Evolutionary conservation across 2,113 vertebrate genomes (phyloP).

Genomic region (Percopsis transmontana): DNA sequence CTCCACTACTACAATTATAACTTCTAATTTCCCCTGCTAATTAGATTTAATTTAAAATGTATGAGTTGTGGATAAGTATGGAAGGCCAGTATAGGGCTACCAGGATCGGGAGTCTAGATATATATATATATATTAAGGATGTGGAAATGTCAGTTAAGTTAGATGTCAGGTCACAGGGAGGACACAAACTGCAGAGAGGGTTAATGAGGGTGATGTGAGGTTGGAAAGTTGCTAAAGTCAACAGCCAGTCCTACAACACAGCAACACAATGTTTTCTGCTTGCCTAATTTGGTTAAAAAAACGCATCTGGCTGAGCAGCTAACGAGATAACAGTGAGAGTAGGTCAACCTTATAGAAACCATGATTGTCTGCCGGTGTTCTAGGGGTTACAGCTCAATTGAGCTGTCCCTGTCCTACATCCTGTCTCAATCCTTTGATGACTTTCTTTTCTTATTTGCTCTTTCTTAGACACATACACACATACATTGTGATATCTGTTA

Average conservation of each 20-base stretch:
- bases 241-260: no score
- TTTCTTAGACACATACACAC: conserved; percentile 4
- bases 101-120: no score
- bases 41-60: no score
- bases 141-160: background rate
- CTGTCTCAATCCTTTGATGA: background rate
- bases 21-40: no score
- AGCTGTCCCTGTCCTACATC: background rate
- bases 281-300: background rate
- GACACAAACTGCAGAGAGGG: background rate
- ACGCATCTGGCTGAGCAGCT: background rate
- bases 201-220: background rate
- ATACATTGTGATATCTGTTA: conserved; percentile 4
- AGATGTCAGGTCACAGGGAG: background rate
- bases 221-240: background rate
- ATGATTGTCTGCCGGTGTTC: no score
- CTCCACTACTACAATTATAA: no score
- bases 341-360: no score
- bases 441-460: conserved; percentile 3
- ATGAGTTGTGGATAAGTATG: no score
- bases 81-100: no score
- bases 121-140: no score
- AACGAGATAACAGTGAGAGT: background rate
- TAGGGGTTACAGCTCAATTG: no score
- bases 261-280: no score